Percentiles rank a stretch among this genome's conserved stretches.
Conservation (phyloP, 2,113 vertebrate genomes). For the Cottus gobio region DNA sequence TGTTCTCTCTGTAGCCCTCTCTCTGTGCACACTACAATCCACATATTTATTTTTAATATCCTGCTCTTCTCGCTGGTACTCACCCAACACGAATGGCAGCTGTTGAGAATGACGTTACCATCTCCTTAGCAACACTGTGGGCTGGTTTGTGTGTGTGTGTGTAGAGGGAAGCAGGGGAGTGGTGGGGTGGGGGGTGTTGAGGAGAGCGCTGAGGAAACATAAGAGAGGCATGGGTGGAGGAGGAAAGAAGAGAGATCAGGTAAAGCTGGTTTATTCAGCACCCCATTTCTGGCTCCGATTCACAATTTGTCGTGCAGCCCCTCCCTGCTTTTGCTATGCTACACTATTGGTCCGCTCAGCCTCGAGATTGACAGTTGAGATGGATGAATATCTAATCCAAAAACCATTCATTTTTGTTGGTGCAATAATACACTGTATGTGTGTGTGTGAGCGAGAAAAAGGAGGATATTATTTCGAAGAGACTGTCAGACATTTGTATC, state of each 20-base stretch:
- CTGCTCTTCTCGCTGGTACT: constrained; percentile 55
- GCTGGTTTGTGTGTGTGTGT: constrained; percentile 28
- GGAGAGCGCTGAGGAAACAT: constrained; percentile 38
- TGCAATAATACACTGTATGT: background rate
- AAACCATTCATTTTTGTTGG: constrained; percentile 35
- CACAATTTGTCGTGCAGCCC: constrained; percentile 29
- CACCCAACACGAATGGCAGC: constrained; percentile 73
- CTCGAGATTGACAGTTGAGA: constrained; percentile 23
- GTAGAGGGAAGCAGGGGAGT: background rate
- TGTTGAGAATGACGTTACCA: constrained; percentile 80
- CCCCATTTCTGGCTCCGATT: constrained; percentile 54
- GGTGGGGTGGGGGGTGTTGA: constrained; percentile 42
- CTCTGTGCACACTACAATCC: constrained; percentile 44
- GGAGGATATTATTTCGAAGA: constrained; percentile 14
- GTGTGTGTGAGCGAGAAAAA: background rate
- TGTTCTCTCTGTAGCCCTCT: constrained; percentile 14
- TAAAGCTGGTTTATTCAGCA: constrained; percentile 70
- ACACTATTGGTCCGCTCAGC: constrained; percentile 15
- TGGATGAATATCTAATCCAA: constrained; percentile 36
- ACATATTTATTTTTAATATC: constrained; percentile 78
- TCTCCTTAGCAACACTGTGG: constrained; percentile 80
- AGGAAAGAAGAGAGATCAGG: constrained; percentile 32
- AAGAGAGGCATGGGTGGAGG: constrained; percentile 36
- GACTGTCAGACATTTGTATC: constrained; percentile 15
- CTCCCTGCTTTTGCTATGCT: constrained; percentile 35